Evolutionary conservation across 2,113 vertebrate species (phyloP).

Genomic region (Equus przewalskii): DNA sequence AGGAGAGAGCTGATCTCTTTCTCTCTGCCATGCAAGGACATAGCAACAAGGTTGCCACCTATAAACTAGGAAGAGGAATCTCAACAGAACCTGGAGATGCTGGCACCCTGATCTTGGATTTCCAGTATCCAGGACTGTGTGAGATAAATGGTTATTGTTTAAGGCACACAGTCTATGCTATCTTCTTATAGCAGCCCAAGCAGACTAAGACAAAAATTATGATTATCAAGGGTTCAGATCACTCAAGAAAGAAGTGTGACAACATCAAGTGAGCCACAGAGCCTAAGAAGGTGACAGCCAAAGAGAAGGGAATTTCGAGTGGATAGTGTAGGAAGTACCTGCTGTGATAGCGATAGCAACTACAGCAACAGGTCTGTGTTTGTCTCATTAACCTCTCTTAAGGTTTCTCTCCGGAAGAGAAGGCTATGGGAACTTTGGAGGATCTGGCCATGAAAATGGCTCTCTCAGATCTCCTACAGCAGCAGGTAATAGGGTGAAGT

Average conservation of each 20-base stretch:
- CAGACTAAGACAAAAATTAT: neutral
- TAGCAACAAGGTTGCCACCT: neutral
- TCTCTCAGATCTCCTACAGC: neutral
- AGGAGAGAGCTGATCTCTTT: neutral
- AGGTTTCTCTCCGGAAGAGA: neutral
- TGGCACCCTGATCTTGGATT: neutral
- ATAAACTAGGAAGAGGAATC: neutral
- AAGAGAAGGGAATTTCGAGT: neutral
- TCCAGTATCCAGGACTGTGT: neutral
- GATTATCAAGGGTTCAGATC: neutral
- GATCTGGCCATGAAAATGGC: neutral
- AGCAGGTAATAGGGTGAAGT: neutral
- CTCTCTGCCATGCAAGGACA: neutral
- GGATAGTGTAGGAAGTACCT: too few relatives aligned
- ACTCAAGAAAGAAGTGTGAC: neutral
- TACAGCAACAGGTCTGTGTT: neutral
- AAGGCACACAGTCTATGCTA: neutral
- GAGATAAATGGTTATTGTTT: neutral
- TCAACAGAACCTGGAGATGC: neutral
- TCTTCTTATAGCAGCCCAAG: neutral
- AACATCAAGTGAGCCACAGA: neutral
- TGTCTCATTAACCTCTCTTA: too few relatives aligned
- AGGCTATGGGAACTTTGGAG: neutral
- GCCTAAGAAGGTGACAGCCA: too few relatives aligned
- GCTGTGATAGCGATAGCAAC: neutral